These are phyloP conservation scores for Benitochromis conjunctus DNA, from an alignment of 2,113 vertebrate genomes.

Conservation along the genomic window DNA sequence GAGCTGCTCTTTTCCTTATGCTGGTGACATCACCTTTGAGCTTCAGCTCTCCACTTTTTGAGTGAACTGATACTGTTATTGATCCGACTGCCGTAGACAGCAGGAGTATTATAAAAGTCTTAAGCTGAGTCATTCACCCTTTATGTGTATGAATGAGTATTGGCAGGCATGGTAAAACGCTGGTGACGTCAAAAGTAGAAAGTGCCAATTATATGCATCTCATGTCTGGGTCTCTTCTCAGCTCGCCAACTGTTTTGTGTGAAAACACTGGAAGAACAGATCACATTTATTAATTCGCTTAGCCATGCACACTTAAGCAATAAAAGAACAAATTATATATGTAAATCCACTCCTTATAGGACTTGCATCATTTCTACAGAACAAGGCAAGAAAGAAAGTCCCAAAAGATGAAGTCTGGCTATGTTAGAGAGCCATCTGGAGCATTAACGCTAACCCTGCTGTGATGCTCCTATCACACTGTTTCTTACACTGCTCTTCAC, in stretches of 20 bases:
- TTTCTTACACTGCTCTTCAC: conserved; percentile 47
- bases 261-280: not conserved
- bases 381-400: not conserved
- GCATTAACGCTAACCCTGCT: conserved; percentile 52
- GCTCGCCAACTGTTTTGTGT: not conserved
- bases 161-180: conserved; percentile 19
- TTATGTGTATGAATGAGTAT: conserved; percentile 27
- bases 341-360: not conserved
- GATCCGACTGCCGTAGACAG: conserved; percentile 14
- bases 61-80: conserved; percentile 31
- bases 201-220: conserved; percentile 6
- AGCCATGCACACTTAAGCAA: not conserved
- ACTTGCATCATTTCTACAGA: not conserved
- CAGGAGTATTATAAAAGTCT: conserved; percentile 9
- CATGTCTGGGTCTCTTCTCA: conserved; percentile 3
- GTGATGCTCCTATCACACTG: conserved; percentile 57
- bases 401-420: conserved; percentile 39
- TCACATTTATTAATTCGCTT: conserved; percentile 14
- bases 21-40: conserved; percentile 23
- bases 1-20: not conserved
- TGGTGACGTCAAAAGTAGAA: conserved; percentile 28
- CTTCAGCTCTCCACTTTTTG: not conserved
- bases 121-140: conserved; percentile 36
- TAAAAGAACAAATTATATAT: not conserved
- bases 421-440: conserved; percentile 69